Evolutionary conservation across 2,113 vertebrate genomes (phyloP).

Genomic region (Larimichthys crocea): DNA sequence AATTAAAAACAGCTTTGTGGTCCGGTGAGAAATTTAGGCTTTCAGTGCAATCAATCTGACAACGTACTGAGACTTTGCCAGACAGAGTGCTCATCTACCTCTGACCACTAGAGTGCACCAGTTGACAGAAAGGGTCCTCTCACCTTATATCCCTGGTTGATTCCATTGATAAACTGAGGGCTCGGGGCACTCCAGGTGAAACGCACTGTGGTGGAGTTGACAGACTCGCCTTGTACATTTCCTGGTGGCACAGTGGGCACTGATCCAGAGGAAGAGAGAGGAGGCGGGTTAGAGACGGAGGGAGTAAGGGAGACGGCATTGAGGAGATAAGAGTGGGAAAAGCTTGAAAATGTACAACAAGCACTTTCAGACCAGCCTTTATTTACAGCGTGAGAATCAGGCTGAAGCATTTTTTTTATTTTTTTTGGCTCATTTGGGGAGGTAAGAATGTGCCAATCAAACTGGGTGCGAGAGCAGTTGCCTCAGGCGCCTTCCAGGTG

Average conservation of each 20-base stretch:
- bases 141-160: slow-evolving; percentile 99
- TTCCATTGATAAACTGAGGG: slow-evolving; percentile 98
- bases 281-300: background rate
- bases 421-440: slow-evolving; percentile 60
- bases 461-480: slow-evolving; percentile 66
- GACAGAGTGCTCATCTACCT: slow-evolving; percentile 36
- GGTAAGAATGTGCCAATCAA: slow-evolving; percentile 71
- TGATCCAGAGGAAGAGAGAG: slow-evolving; percentile 71
- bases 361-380: slow-evolving; percentile 40
- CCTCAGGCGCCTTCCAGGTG: slow-evolving; percentile 79
- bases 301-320: slow-evolving; percentile 7
- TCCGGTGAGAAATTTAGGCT: background rate
- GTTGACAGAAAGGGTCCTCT: slow-evolving; percentile 59
- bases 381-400: slow-evolving; percentile 52
- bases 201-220: slow-evolving; percentile 95
- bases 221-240: slow-evolving; percentile 92
- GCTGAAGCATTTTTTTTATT: slow-evolving; percentile 26
- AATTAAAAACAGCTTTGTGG: background rate
- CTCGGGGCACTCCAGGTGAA: slow-evolving; percentile 97
- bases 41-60: background rate
- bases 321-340: slow-evolving; percentile 32
- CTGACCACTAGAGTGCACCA: slow-evolving; percentile 61
- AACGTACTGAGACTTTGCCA: background rate
- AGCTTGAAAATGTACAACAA: slow-evolving; percentile 24
- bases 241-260: slow-evolving; percentile 97